A percentile compares a stretch with the other conserved stretches of the same genome.
phyloP scores from a whole-genome alignment of 2,113 vertebrate species.

The Lethenteron reissneri region DNA sequence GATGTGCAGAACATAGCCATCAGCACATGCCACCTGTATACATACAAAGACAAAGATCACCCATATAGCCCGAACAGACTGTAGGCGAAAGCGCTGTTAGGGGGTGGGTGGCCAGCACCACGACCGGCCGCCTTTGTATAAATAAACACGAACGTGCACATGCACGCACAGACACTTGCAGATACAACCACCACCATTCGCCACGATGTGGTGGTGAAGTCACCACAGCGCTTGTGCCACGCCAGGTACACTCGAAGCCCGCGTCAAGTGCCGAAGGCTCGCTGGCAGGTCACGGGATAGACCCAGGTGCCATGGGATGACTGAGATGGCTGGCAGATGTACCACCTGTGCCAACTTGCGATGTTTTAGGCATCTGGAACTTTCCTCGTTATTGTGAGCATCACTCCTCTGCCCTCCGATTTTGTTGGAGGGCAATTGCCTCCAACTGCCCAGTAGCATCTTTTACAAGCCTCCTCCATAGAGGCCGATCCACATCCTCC shows the following conservation, averaged over 20 bases:
- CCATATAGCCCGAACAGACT: neutral
- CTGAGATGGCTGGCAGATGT: neutral
- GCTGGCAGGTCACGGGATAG: neutral
- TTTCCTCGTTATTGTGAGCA: too few species aligned
- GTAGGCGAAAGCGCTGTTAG: neutral
- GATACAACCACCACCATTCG: neutral
- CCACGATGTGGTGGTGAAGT: neutral
- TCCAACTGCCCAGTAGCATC: too few species aligned
- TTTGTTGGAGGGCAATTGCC: too few species aligned
- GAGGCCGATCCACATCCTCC: too few species aligned
- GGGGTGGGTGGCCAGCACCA: neutral
- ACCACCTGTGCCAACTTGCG: neutral
- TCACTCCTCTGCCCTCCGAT: too few species aligned
- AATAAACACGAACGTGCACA: neutral
- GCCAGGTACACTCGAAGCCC: neutral
- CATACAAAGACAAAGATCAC: neutral
- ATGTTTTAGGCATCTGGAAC: too few species aligned
- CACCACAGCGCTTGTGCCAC: neutral
- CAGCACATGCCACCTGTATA: neutral
- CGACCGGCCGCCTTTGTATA: neutral
- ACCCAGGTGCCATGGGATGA: neutral
- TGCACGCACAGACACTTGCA: neutral
- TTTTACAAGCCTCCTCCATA: too few species aligned
- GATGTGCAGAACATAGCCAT: neutral
- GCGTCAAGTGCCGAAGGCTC: neutral